Evolutionary conservation across 2,113 vertebrate species (phyloP), one percentile per base, ranked within the genome.

Genomic region (Microcebus tavaratra): DNA sequence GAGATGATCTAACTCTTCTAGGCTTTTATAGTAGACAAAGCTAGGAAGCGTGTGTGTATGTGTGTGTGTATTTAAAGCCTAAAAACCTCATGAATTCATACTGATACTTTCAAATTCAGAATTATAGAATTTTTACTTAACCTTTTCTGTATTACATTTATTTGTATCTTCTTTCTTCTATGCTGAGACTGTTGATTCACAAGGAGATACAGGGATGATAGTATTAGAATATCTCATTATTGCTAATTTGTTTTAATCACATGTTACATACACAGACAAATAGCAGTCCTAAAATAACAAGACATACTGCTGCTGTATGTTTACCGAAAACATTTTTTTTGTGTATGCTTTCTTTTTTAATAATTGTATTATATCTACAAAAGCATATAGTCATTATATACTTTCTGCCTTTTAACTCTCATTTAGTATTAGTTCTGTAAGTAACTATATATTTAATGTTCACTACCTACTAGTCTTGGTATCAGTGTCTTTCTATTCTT

Each of bases 171-270:
- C 36, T 78, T 90, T 34, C 23, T 61, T 68, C 76, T 17, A 59
- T 72, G 67, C 29, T 73, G 59, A 73, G 65, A 79, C 53, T 53
- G 14, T 5, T 76, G 17, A 53, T 81, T 96, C 53, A 86, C 31
- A 90, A 86, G 42, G 72, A 27, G 72, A 27, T 94, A 59, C 15
- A 81, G 25, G 11, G 8, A 72, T 95, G 63, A 31, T 72, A 84
- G 67, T 92, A 89, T 80, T 90, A 86, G 29, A 90, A 45, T 95
- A 82, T 78, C 4, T n/a, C 27, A 2, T 78, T 59, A 48, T 94
- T 83, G 63, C 83, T 86, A 57, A 90, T 78, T 96, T 94, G 65
- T 88, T 80, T 90, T 83, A 87, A 57, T 76, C 45, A 57, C 6
- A 34, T 90, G 7, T 9, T 27, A 88, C 29, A 82, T 8, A 31